Evolutionary conservation across 2,797 vertebrate species (phyloP).

Genomic region (Dallia pectoralis): DNA sequence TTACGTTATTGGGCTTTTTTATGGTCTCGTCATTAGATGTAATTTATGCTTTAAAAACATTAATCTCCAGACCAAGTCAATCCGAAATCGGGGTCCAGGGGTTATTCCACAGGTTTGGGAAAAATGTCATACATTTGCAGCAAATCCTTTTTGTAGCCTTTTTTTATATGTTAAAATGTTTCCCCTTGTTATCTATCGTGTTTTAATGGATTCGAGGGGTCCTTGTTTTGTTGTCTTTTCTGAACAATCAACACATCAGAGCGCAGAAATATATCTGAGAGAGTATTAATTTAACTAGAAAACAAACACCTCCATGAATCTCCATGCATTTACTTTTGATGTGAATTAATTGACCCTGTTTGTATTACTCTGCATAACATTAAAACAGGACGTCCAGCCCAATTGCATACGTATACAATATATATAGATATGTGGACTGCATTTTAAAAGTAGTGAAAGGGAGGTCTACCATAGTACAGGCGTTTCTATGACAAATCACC

Average conservation of each 20-base stretch:
- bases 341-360: conserved; percentile 43
- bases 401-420: conserved; percentile 65
- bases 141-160: conserved; percentile 64
- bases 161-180: conserved; percentile 80
- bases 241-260: conserved; percentile 71
- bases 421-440: conserved; percentile 55
- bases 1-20: conserved; percentile 99
- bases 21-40: conserved; percentile 99
- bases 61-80: conserved; percentile 93
- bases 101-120: conserved; percentile 96
- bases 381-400: conserved; percentile 51
- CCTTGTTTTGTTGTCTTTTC: conserved; percentile 70
- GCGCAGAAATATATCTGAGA: conserved; percentile 60
- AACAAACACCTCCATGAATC: conserved; percentile 62
- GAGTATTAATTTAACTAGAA: conserved; percentile 64
- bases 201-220: conserved; percentile 69
- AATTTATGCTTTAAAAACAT: conserved; percentile 98
- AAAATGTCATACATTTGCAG: conserved; percentile 71
- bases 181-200: conserved; percentile 67
- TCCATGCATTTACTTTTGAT: conserved; percentile 65
- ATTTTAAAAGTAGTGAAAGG: conserved; percentile 31
- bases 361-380: conserved; percentile 54
- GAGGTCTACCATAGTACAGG: conserved; percentile 29
- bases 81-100: conserved; percentile 93
- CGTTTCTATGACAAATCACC: conserved; percentile 53